Base-by-base conservation (phyloP, 2,888 invertebrate genomes). In the Nesidiocoris tenuis region DNA sequence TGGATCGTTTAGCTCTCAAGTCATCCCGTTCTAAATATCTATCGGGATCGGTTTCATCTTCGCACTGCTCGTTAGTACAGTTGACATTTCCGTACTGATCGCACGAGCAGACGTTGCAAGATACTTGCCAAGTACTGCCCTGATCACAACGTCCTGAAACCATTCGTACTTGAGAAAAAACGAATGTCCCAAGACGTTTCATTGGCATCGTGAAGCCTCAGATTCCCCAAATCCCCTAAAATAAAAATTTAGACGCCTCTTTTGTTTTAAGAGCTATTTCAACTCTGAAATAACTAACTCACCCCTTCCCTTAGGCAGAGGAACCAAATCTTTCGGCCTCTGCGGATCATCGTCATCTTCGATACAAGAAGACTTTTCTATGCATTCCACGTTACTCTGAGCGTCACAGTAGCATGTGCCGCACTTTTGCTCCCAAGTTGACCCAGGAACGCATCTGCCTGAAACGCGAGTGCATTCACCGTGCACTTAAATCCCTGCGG, bases 351-450 rank as follows among this genome's bases (percentile, higher is more conserved):
- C 59, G 7, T 70, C 22, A n/a, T 59, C 70, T 7, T 57, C 59
- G 17, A 23, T 22, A 21, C 70, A 70, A 56, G 9, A 17, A 5
- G 18, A 19, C 24, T 59, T 57, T 5, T 56, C 54, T 2, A 54
- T 17, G 54, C 74, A 74, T 19, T 74, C 74, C 2, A 63, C 74
- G 23, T 64, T 64, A 23, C 64, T 56, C 17, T 72, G 54, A 16
- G 56, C 64, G 19, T 63, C 64, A 55, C 74, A 74, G 54, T 54
- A 54, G 55, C 74, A 74, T 16, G 22, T 63, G 24, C 64, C 64
- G 56, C 74, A 63, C 22, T 74, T 74, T 63, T 74, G 74, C 3
- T 64, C 55, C 74, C 74, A 74, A 39, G 64, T 74, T 19, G 74
- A 74, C 18, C 74, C 74, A 21, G 70, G 70, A 22, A 59, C 59